A percentile compares a stretch with the other conserved stretches of the same genome.
phyloP scores from a whole-genome alignment of 2,113 vertebrate genomes.

The Lamprologus ornatipinnis region DNA sequence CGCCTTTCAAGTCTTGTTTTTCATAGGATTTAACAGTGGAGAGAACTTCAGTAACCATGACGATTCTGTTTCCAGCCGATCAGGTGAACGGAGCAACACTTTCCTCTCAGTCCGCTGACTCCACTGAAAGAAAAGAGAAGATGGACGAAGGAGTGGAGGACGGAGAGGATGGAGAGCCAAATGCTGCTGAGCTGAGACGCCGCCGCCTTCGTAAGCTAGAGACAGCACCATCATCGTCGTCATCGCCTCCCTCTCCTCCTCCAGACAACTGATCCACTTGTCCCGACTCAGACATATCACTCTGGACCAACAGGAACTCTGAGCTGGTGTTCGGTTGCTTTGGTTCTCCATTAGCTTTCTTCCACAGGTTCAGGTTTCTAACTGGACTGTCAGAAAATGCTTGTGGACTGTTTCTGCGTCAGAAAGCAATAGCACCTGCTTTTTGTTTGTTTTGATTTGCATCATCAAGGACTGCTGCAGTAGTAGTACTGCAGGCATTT shows the following conservation, averaged over 20 bases:
- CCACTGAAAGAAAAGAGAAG: conserved; percentile 15
- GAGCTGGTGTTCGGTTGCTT: background rate
- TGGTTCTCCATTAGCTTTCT: background rate
- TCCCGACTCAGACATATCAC: background rate
- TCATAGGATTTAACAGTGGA: background rate
- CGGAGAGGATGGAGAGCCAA: conserved; percentile 72
- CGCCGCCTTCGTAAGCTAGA: conserved; percentile 85
- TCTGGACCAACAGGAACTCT: conserved; percentile 32
- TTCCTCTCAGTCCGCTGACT: conserved; percentile 53
- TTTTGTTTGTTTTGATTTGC: background rate
- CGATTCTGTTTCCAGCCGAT: conserved; percentile 11
- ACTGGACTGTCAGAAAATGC: conserved; percentile 6
- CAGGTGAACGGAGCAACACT: conserved; percentile 19
- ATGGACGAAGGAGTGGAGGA: conserved; percentile 22
- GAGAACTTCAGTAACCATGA: background rate
- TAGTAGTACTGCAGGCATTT: background rate
- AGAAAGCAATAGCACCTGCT: conserved; percentile 22
- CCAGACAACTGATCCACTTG: conserved; percentile 71
- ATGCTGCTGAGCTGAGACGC: conserved; percentile 79
- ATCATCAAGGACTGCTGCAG: background rate
- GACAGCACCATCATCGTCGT: conserved; percentile 10
- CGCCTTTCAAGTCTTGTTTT: background rate
- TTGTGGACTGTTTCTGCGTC: conserved; percentile 2
- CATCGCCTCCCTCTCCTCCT: conserved; percentile 9
- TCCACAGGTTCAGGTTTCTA: conserved; percentile 14